Conservation (phyloP, 1,140 invertebrate genomes). For the Drosophila santomea region DNA sequence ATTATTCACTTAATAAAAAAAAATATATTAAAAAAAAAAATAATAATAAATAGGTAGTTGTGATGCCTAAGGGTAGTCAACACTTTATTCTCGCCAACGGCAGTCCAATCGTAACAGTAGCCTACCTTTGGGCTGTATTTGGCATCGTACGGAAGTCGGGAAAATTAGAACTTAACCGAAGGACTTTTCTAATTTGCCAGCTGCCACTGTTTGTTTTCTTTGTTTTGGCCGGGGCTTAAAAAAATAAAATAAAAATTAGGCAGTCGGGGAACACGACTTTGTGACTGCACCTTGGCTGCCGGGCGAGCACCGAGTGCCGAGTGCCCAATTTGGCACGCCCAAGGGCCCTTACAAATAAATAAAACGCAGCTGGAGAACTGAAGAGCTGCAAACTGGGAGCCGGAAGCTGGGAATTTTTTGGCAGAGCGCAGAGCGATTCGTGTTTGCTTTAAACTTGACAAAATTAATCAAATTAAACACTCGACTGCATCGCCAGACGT, state of each 20-base stretch:
- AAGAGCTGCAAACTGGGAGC: conserved; percentile 6
- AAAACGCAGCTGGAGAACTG: conserved; percentile 27
- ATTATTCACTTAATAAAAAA: no score
- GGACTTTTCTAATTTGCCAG: conserved; percentile 51
- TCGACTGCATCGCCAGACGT: conserved; percentile 80
- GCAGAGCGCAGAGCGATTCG: conserved; percentile 68
- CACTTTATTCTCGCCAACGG: background rate
- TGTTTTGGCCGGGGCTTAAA: conserved; percentile 27
- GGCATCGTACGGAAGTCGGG: conserved; percentile 13
- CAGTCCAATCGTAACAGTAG: conserved; percentile 28
- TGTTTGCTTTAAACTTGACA: conserved; percentile 82
- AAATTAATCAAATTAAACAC: conserved; percentile 83
- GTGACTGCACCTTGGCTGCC: conserved; percentile 43
- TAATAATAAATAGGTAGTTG: conserved; percentile 11
- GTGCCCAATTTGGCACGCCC: conserved; percentile 64
- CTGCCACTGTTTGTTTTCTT: conserved; percentile 29
- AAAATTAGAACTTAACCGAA: conserved; percentile 34
- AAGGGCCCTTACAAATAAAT: conserved; percentile 58
- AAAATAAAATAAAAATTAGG: conserved; percentile 20
- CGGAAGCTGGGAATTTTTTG: conserved; percentile 50
- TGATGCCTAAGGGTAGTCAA: conserved; percentile 36
- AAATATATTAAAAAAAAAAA: no score
- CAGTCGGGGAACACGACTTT: conserved; percentile 30
- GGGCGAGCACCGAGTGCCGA: conserved; percentile 33
- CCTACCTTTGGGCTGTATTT: conserved; percentile 40